Conservation (phyloP, 2,113 vertebrate species). For the Indicator indicator region DNA sequence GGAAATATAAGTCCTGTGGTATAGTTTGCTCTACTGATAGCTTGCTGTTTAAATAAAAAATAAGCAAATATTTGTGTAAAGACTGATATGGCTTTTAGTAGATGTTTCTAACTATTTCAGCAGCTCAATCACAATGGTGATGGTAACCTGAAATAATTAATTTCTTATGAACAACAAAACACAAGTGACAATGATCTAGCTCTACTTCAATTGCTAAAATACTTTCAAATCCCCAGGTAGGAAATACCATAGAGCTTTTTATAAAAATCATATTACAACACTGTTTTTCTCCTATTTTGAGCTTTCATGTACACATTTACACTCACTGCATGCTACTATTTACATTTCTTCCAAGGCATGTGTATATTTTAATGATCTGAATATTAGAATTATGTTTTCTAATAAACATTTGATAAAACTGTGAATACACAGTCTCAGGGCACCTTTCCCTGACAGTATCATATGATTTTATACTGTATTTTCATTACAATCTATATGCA, state of each 20-base stretch:
- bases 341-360: neutral
- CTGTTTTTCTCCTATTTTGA: neutral
- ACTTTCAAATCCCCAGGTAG: neutral
- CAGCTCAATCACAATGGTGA: neutral
- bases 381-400: neutral
- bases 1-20: neutral
- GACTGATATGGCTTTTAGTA: neutral
- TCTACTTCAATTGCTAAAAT: neutral
- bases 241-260: neutral
- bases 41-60: neutral
- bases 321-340: neutral
- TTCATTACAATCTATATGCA: neutral
- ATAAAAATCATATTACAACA: neutral
- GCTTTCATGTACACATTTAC: neutral
- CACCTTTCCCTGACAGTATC: neutral
- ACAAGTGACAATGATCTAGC: neutral
- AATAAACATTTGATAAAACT: neutral
- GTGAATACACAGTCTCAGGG: neutral
- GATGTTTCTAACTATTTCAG: neutral
- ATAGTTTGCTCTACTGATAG: neutral
- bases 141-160: constrained; percentile 12
- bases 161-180: neutral
- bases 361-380: neutral
- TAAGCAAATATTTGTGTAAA: neutral
- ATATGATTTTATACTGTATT: neutral